Conservation (phyloP, 64 coral and sea anemone genomes). For the Anthopleura sola region DNA sequence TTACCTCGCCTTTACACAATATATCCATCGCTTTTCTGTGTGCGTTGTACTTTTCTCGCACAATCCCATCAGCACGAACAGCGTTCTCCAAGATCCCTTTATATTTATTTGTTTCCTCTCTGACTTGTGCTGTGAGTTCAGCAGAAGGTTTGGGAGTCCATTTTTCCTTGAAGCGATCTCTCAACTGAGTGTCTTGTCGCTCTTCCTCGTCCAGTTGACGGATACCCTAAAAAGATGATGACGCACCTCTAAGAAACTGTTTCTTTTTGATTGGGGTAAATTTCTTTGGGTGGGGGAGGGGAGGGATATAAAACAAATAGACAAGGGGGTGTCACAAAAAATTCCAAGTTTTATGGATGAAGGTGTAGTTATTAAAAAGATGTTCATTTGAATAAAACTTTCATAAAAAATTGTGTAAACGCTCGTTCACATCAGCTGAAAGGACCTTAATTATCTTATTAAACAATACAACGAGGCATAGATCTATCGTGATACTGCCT, state of each 20-base stretch:
- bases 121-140: constrained; percentile 77
- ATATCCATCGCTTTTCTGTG: constrained; percentile 83
- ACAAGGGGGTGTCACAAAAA: no score
- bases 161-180: constrained; percentile 82
- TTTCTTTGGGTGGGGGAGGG: no score
- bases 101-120: constrained; percentile 87
- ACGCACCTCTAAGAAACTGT: not conserved
- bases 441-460: no score
- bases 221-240: constrained; percentile 45
- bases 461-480: no score
- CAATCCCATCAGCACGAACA: constrained; percentile 77
- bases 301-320: no score
- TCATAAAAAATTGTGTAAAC: no score
- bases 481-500: no score
- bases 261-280: no score
- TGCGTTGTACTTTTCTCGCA: constrained; percentile 86
- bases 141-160: constrained; percentile 95
- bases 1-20: constrained; percentile 87
- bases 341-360: no score
- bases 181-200: constrained; percentile 89
- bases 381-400: no score
- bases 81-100: constrained; percentile 90
- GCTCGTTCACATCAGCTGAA: no score
- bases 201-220: constrained; percentile 95
- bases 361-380: no score